phyloP scores from a whole-genome alignment of 2,797 vertebrate species.

The Spatula clypeata region DNA sequence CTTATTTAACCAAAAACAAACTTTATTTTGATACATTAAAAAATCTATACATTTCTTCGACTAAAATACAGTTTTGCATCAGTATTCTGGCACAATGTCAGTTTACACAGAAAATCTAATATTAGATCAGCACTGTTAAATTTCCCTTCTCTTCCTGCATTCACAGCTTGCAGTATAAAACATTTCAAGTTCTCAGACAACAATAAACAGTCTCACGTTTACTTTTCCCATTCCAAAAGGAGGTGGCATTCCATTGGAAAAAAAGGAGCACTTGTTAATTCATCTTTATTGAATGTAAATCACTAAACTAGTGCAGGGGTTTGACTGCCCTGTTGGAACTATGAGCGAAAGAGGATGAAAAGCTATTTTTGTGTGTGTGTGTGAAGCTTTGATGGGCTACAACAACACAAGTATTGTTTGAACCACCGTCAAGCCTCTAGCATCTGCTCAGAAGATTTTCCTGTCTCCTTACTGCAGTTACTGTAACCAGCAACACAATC shows the following conservation, averaged over 20 bases:
- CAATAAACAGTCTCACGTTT: conserved; percentile 70
- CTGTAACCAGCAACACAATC: conserved; percentile 40
- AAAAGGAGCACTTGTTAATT: conserved; percentile 78
- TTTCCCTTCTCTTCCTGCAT: conserved; percentile 76
- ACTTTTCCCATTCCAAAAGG: conserved; percentile 76
- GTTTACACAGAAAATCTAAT: conserved; percentile 84
- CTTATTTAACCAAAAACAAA: conserved; percentile 79
- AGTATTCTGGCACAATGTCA: conserved; percentile 86
- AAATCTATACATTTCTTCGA: conserved; percentile 88
- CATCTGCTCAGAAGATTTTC: conserved; percentile 59
- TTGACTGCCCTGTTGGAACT: conserved; percentile 67
- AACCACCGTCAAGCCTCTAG: conserved; percentile 48
- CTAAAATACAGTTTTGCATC: conserved; percentile 89
- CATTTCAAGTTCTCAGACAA: conserved; percentile 78
- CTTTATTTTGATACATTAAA: conserved; percentile 87
- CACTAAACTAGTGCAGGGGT: conserved; percentile 76
- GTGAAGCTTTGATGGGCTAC: conserved; percentile 49
- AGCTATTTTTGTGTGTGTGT: conserved; percentile 4
- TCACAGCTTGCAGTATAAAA: conserved; percentile 82
- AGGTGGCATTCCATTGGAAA: conserved; percentile 80
- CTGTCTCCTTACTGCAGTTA: conserved; percentile 37
- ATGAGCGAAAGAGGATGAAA: conserved; percentile 56
- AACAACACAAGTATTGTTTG: conserved; percentile 30
- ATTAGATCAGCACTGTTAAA: conserved; percentile 83
- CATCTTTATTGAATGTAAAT: conserved; percentile 77